Percentiles rank a stretch among this genome's conserved stretches.
Evolutionary conservation across 2,113 vertebrate species (phyloP).

Genomic region (Psilopogon haemacephalus): DNA sequence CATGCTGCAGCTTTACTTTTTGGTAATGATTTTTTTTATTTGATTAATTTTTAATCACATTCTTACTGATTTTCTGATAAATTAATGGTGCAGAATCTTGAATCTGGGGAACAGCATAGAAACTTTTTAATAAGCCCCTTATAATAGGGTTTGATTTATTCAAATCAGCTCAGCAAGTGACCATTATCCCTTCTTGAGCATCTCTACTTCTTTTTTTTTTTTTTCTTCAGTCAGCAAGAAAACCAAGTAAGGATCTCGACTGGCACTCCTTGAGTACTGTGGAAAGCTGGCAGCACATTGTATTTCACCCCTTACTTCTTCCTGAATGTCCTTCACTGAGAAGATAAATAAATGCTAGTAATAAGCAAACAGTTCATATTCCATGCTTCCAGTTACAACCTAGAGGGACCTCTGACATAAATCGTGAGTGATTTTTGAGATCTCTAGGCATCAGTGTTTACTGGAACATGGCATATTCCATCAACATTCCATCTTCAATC

Average conservation of each 20-base stretch:
- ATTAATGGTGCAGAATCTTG: not conserved
- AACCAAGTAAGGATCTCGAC: not conserved
- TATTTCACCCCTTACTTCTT: not conserved
- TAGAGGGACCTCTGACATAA: not conserved
- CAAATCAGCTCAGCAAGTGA: not conserved
- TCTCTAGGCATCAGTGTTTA: not conserved
- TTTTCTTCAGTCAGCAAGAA: not conserved
- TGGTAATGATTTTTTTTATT: not conserved
- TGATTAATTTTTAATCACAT: not conserved
- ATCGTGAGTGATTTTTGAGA: not conserved
- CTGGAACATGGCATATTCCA: not conserved
- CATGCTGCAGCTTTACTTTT: not conserved
- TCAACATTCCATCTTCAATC: not conserved
- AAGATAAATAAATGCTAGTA: not conserved
- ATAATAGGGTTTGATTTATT: not conserved
- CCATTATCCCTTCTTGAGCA: not conserved
- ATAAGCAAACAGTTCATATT: not conserved
- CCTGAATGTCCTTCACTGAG: not conserved
- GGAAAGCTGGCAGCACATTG: not conserved
- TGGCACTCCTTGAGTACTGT: not conserved
- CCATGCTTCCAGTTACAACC: not conserved
- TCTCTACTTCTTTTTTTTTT: not conserved
- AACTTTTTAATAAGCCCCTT: not conserved
- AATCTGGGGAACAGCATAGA: not conserved
- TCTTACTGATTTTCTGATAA: not conserved